Conservation (phyloP, 2,888 invertebrate genomes). For the Polyommatus iphigenia region DNA sequence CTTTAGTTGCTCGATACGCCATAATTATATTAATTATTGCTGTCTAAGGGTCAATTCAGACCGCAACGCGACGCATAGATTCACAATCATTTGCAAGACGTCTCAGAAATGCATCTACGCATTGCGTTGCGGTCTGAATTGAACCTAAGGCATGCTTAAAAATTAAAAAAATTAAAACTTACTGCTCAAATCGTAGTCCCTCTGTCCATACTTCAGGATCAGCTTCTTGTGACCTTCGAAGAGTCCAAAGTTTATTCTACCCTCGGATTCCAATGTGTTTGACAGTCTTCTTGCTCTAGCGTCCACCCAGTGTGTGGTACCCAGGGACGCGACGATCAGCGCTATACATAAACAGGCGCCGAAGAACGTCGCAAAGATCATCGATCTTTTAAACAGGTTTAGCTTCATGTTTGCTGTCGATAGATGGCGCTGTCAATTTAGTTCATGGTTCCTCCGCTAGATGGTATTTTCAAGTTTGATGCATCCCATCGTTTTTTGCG, state of each 20-base stretch:
- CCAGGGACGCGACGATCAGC: constrained; percentile 88
- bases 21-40: too few species aligned
- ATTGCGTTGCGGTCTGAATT: too few species aligned
- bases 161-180: constrained; percentile 54
- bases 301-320: constrained; percentile 91
- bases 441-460: not conserved
- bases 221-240: constrained; percentile 92
- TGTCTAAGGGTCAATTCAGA: too few species aligned
- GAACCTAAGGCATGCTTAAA: too few species aligned
- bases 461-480: not conserved
- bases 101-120: too few species aligned
- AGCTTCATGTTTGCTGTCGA: constrained; percentile 72
- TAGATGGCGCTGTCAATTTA: constrained; percentile 3
- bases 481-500: not conserved
- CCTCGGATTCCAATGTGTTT: constrained; percentile 85
- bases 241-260: constrained; percentile 90
- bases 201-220: constrained; percentile 88
- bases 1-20: too few species aligned
- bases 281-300: constrained; percentile 85
- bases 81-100: too few species aligned
- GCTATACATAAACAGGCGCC: constrained; percentile 88
- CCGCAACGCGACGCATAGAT: too few species aligned
- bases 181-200: constrained; percentile 89
- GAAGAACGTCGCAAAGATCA: constrained; percentile 91
- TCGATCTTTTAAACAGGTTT: constrained; percentile 86